phyloP scores from a whole-genome alignment of 1,140 invertebrate species.

The Caerostris darwini region DNA sequence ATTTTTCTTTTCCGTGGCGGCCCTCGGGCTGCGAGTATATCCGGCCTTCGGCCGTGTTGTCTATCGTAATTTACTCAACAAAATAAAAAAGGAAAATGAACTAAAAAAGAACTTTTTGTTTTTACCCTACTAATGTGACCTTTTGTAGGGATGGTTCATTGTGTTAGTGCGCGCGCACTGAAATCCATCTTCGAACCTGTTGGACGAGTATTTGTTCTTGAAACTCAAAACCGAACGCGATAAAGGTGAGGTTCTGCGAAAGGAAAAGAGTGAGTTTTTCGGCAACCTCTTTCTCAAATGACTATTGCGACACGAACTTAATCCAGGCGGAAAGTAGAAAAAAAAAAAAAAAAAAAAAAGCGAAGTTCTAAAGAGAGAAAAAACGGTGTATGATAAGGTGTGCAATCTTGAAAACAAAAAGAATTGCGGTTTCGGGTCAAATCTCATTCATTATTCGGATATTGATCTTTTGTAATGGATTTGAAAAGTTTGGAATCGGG shows the following conservation, averaged over 20 bases:
- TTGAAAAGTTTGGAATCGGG: background rate
- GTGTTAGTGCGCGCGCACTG: background rate
- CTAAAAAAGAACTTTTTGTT: too few species aligned
- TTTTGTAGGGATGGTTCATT: background rate
- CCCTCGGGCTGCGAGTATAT: background rate
- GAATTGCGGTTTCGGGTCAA: too few species aligned
- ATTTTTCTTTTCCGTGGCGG: background rate
- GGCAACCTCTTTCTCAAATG: background rate
- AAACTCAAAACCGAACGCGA: background rate
- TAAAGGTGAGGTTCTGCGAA: background rate
- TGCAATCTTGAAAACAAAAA: too few species aligned
- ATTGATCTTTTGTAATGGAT: background rate
- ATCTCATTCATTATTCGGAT: background rate
- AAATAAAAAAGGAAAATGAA: too few species aligned
- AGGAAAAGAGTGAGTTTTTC: background rate
- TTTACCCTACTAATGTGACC: background rate
- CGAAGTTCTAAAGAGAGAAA: background rate
- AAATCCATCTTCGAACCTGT: constrained; percentile 1
- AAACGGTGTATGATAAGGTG: background rate
- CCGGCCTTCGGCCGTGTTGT: background rate
- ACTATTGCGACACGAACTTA: background rate
- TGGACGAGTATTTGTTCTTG: background rate
- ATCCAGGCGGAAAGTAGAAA: background rate
- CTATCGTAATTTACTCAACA: too few species aligned
- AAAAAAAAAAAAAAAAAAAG: background rate